phyloP scores from a whole-genome alignment of 1,140 invertebrate species.

The Penaeus chinensis region DNA sequence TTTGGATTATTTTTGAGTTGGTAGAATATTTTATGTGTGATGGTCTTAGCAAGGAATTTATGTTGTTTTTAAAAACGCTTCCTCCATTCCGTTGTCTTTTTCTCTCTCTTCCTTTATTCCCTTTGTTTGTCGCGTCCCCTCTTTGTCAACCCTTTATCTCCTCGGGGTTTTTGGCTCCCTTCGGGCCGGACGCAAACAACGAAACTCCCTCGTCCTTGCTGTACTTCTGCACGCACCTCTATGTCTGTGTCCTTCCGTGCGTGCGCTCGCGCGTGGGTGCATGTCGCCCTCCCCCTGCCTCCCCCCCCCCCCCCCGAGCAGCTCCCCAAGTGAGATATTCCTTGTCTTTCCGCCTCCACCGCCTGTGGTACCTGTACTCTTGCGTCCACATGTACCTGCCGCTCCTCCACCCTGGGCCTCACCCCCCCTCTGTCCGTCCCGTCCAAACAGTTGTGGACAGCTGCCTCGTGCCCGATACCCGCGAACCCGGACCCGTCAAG shows the following conservation, averaged over 20 bases:
- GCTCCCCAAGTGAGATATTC: not conserved
- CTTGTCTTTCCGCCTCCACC: not conserved
- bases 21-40: not conserved
- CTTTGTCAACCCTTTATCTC: too few relatives aligned
- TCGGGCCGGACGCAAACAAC: too few relatives aligned
- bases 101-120: not conserved
- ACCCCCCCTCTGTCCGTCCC: not conserved
- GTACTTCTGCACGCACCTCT: too few relatives aligned
- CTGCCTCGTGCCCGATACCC: constrained; percentile 70
- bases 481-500: constrained; percentile 65
- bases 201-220: too few relatives aligned
- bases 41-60: not conserved
- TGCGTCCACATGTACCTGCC: not conserved
- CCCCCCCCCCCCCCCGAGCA: too few relatives aligned
- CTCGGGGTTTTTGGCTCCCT: too few relatives aligned
- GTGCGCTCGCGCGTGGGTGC: not conserved
- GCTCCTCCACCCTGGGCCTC: not conserved
- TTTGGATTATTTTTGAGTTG: too few relatives aligned
- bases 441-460: constrained; percentile 68
- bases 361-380: not conserved
- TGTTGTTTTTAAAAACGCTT: not conserved
- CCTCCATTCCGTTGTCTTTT: not conserved
- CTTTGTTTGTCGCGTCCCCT: too few relatives aligned
- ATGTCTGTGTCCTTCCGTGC: too few relatives aligned
- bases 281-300: not conserved